Evolutionary conservation across 2,797 vertebrate species (phyloP).

Genomic region (Emydoidea blandingii): DNA sequence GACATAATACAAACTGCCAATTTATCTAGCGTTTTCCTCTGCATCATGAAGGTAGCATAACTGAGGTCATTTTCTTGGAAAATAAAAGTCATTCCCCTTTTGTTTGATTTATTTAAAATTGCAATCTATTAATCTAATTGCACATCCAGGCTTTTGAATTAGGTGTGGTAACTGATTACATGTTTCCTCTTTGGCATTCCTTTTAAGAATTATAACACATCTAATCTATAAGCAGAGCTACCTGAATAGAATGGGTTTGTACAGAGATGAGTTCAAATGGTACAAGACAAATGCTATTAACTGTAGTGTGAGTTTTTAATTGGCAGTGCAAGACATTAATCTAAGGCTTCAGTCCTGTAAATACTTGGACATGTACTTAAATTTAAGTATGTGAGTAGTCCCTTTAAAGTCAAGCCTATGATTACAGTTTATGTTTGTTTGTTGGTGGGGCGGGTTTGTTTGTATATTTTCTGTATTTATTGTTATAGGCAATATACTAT

Average conservation of each 20-base stretch:
- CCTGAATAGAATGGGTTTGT: neutral
- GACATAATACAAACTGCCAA: constrained; percentile 1
- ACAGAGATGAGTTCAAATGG: neutral
- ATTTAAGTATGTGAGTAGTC: neutral
- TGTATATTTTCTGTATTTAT: constrained; percentile 29
- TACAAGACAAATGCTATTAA: neutral
- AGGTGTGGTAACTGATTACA: neutral
- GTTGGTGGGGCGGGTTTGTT: constrained; percentile 62
- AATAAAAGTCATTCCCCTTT: constrained; percentile 3
- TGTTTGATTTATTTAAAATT: constrained; percentile 8
- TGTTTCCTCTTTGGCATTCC: neutral
- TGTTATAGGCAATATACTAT: constrained; percentile 61
- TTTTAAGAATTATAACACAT: constrained; percentile 26
- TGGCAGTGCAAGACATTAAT: neutral
- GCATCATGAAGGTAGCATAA: neutral
- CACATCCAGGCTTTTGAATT: constrained; percentile 7
- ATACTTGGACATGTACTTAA: neutral
- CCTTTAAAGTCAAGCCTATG: constrained; percentile 45
- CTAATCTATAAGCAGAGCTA: neutral
- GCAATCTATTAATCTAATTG: neutral
- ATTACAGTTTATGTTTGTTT: constrained; percentile 4
- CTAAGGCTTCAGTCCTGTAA: constrained; percentile 13
- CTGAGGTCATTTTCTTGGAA: neutral
- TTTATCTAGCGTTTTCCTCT: constrained; percentile 69
- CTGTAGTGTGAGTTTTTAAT: neutral